phyloP scores from a whole-genome alignment of 2,888 invertebrate species.

The Ellobium chinense region DNA sequence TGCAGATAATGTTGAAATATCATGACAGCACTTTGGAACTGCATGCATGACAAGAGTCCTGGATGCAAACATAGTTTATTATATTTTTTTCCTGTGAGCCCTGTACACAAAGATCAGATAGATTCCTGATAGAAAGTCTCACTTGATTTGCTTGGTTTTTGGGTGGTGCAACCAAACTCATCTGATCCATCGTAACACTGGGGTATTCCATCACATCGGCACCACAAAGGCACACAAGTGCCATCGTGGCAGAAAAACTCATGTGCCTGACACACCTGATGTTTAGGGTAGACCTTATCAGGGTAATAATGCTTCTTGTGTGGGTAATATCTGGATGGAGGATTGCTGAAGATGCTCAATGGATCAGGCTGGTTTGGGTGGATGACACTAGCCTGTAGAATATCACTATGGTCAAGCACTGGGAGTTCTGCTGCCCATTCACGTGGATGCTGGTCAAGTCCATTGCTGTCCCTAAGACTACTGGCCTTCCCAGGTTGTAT shows the following conservation, averaged over 20 bases:
- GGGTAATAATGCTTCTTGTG: neutral
- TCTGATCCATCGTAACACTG: constrained; percentile 44
- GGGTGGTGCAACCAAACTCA: constrained; percentile 31
- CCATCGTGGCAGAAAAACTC: constrained; percentile 43
- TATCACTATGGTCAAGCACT: neutral
- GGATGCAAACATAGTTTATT: too few relatives aligned
- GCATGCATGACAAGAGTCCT: too few relatives aligned
- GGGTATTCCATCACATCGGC: constrained; percentile 32
- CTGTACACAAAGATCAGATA: neutral
- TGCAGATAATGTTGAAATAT: too few relatives aligned
- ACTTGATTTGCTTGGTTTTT: neutral
- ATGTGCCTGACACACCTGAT: constrained; percentile 4
- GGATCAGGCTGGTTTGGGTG: neutral
- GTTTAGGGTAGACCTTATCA: neutral
- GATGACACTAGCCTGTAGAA: neutral
- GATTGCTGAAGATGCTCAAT: neutral
- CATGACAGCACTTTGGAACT: too few relatives aligned
- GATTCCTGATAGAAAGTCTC: neutral
- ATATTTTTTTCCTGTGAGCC: too few relatives aligned
- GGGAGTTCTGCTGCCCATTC: neutral
- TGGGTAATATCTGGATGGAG: neutral
- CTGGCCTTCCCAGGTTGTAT: neutral
- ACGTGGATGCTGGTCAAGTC: neutral
- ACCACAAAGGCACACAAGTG: constrained; percentile 40
- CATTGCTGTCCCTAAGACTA: neutral